Evolutionary conservation across 2,797 vertebrate species (phyloP).

Genomic region (Dendrocincla fuliginosa): DNA sequence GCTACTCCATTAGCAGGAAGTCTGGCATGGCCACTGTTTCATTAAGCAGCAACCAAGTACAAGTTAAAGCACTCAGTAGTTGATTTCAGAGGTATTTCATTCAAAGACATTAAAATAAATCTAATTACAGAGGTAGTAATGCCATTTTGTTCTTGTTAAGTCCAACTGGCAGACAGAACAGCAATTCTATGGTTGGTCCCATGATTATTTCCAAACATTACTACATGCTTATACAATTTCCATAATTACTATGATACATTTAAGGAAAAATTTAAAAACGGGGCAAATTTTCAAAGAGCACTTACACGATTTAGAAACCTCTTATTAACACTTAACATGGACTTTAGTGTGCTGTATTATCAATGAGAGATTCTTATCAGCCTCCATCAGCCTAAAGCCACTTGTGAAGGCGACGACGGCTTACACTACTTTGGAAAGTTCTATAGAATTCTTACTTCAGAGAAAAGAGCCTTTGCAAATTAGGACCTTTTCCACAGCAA

Average conservation of each 20-base stretch:
- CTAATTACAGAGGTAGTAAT: background rate
- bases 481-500: background rate
- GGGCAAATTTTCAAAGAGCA: background rate
- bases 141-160: constrained; percentile 7
- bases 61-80: background rate
- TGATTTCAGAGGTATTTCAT: background rate
- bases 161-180: background rate
- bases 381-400: background rate
- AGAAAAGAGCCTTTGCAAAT: background rate
- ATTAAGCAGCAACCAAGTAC: background rate
- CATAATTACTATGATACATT: background rate
- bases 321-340: background rate
- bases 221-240: background rate
- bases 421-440: background rate
- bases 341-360: background rate
- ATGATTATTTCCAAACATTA: background rate
- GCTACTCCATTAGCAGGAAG: background rate
- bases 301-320: background rate
- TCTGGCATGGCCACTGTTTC: background rate
- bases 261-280: background rate
- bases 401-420: background rate
- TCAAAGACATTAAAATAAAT: constrained; percentile 26
- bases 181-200: background rate
- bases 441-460: background rate
- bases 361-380: background rate